Percentiles rank a stretch among this genome's conserved stretches.
These are phyloP conservation scores for Penaeus japonicus DNA, from an alignment of 1,140 invertebrate species.

Conservation along the genomic window DNA sequence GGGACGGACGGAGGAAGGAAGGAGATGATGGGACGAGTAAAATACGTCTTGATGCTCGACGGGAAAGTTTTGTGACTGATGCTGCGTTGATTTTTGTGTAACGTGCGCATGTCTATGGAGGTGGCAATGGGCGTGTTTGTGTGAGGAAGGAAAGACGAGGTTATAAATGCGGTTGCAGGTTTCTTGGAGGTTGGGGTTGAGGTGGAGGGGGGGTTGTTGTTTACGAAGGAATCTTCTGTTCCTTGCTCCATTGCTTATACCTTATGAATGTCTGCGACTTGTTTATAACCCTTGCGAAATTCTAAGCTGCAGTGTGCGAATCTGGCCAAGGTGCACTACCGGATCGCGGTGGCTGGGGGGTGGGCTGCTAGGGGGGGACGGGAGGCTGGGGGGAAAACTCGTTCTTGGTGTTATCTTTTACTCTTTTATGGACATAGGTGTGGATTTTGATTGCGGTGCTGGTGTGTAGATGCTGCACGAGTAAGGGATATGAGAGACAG, in stretches of 20 bases:
- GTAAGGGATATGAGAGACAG: too few species aligned
- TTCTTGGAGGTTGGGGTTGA: not conserved
- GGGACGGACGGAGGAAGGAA: not conserved
- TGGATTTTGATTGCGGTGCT: too few species aligned
- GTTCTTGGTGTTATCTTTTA: not conserved
- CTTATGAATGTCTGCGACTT: constrained; percentile 16
- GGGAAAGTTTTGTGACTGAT: too few species aligned
- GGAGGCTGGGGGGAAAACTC: not conserved
- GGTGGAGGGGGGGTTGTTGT: not conserved
- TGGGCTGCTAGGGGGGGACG: too few species aligned
- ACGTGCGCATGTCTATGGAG: not conserved
- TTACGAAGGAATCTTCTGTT: constrained; percentile 3
- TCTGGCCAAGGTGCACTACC: too few species aligned
- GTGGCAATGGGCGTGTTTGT: not conserved
- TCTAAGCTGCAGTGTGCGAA: too few species aligned
- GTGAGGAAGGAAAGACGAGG: not conserved
- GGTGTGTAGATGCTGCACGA: too few species aligned
- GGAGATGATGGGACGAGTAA: not conserved
- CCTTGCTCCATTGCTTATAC: constrained; percentile 19
- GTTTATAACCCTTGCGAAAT: not conserved
- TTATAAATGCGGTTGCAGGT: not conserved
- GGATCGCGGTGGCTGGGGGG: too few species aligned
- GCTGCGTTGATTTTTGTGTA: too few species aligned
- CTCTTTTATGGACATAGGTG: too few species aligned
- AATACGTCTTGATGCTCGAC: too few species aligned